Conservation (phyloP, 2,797 vertebrate species). For the Leucoraja ocellata region DNA sequence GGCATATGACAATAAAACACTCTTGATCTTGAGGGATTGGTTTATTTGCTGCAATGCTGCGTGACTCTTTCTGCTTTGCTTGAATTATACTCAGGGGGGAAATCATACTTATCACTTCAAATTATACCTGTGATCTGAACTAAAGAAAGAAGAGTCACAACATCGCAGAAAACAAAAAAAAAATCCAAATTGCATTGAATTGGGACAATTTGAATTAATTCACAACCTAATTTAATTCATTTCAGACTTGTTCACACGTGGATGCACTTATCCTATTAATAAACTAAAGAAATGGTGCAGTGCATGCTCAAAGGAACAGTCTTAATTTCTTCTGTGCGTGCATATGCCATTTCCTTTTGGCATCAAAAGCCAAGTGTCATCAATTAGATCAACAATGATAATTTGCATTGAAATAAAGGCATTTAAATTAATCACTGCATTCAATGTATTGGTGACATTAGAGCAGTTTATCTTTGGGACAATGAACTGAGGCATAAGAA, state of each 20-base stretch:
- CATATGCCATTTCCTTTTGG: background rate
- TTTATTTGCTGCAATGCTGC: too few relatives aligned
- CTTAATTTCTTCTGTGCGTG: background rate
- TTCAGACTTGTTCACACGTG: background rate
- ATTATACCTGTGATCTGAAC: background rate
- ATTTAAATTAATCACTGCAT: background rate
- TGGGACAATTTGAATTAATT: constrained; percentile 14
- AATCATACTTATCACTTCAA: background rate
- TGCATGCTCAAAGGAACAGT: background rate
- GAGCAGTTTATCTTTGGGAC: background rate
- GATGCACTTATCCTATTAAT: constrained; percentile 16
- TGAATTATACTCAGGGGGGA: background rate
- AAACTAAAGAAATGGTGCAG: background rate
- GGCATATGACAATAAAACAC: too few relatives aligned
- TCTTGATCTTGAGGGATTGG: too few relatives aligned
- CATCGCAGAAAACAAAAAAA: background rate
- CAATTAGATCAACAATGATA: background rate
- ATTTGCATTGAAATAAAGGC: background rate
- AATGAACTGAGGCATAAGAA: background rate
- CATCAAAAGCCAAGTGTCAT: background rate
- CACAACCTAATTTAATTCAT: background rate
- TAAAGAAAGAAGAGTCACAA: background rate
- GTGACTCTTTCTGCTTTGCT: too few relatives aligned
- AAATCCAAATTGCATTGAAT: background rate
- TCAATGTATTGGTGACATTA: background rate